phyloP scores from a whole-genome alignment of 2,113 vertebrate genomes.

The Pogona vitticeps region DNA sequence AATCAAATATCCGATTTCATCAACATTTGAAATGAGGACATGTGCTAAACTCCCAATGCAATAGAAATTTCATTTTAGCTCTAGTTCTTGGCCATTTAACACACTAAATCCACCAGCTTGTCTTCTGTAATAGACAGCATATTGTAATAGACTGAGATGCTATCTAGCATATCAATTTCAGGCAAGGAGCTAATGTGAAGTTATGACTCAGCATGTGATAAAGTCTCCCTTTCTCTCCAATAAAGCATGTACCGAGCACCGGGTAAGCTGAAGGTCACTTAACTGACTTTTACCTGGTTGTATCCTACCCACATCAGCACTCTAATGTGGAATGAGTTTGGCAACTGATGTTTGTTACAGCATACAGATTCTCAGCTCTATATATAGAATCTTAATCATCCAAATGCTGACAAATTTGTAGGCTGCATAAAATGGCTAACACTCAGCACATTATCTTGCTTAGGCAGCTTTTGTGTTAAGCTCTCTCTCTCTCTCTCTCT shows the following conservation, averaged over 20 bases:
- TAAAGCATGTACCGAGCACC: conserved; percentile 17
- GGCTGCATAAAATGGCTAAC: not conserved
- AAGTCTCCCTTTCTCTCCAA: not conserved
- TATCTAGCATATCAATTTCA: conserved; percentile 29
- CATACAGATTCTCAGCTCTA: not conserved
- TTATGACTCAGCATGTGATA: conserved; percentile 38
- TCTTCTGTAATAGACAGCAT: not conserved
- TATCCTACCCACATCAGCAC: not conserved
- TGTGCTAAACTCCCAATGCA: not conserved
- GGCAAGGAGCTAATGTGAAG: not conserved
- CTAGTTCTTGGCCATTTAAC: not conserved
- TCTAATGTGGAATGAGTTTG: not conserved
- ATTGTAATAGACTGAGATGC: conserved; percentile 10
- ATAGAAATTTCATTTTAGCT: not conserved
- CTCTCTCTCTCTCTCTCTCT: not conserved
- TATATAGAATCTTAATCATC: conserved; percentile 18
- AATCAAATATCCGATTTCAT: not conserved
- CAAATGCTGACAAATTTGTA: conserved; percentile 3
- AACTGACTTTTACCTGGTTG: not conserved
- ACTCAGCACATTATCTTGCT: conserved; percentile 4
- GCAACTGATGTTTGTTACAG: not conserved
- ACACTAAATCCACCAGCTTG: conserved; percentile 18
- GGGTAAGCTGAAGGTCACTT: conserved; percentile 24
- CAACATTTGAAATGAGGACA: not conserved
- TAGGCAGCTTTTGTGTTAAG: not conserved